A percentile compares a stretch with the other conserved stretches of the same genome.
Conservation (phyloP, 2,888 invertebrate genomes). For the Nephrocerus scutellatus region DNA sequence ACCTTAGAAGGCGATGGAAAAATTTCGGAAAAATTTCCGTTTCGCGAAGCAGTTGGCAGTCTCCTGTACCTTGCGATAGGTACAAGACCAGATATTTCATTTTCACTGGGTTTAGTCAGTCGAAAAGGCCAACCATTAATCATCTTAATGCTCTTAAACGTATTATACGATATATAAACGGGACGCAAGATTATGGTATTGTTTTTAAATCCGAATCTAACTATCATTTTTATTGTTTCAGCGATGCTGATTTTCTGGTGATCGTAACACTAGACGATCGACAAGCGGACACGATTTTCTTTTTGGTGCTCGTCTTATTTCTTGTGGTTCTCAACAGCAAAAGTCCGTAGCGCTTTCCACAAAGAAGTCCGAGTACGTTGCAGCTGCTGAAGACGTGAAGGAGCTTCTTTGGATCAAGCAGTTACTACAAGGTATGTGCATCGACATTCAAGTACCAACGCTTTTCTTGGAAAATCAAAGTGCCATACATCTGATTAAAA, state of each 20-base stretch:
- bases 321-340: slow-evolving; percentile 14
- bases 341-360: too few relatives aligned
- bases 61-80: slow-evolving; percentile 14
- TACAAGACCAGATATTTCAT: slow-evolving; percentile 19
- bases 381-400: slow-evolving; percentile 26
- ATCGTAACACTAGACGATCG: slow-evolving; percentile 8
- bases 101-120: slow-evolving; percentile 9
- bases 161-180: slow-evolving; percentile 16
- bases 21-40: slow-evolving; percentile 13
- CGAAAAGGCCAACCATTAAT: slow-evolving; percentile 9
- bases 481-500: slow-evolving; percentile 13
- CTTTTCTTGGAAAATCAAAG: slow-evolving; percentile 17
- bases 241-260: slow-evolving; percentile 12
- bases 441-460: not conserved
- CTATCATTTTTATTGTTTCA: slow-evolving; percentile 8
- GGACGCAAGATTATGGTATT: slow-evolving; percentile 14
- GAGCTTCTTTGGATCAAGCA: slow-evolving; percentile 24
- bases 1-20: too few relatives aligned
- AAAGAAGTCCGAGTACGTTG: slow-evolving; percentile 33
- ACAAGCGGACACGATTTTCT: too few relatives aligned
- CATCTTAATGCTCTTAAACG: slow-evolving; percentile 9
- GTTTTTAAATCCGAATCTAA: slow-evolving; percentile 5
- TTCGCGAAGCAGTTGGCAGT: slow-evolving; percentile 16
- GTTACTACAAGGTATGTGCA: slow-evolving; percentile 5
- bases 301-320: slow-evolving; percentile 6